Evolutionary conservation across 2,113 vertebrate genomes (phyloP).

Genomic region (Pedetes capensis): DNA sequence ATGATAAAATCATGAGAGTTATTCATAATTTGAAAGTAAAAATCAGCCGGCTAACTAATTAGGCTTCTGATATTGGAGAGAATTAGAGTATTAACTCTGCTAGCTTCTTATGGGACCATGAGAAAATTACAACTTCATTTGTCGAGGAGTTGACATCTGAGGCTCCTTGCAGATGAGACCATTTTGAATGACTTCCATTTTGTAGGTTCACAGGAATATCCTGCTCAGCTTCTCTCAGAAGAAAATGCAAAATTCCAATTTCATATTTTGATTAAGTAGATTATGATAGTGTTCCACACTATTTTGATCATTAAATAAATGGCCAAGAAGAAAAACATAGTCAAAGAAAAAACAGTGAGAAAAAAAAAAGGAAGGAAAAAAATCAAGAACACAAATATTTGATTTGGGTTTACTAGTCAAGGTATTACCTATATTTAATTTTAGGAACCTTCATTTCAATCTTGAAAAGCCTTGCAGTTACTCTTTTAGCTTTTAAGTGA

Average conservation of each 20-base stretch:
- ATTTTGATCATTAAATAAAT: constrained; percentile 10
- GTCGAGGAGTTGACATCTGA: not conserved
- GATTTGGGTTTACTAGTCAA: constrained; percentile 16
- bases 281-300: not conserved
- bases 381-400: not conserved
- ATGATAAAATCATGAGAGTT: not conserved
- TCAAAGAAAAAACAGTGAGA: not conserved
- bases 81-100: not conserved
- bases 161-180: not conserved
- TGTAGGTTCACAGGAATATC: not conserved
- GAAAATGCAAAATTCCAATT: not conserved
- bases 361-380: not conserved
- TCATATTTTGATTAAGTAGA: not conserved
- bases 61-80: not conserved
- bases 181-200: not conserved
- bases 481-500: not conserved
- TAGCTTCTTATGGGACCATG: not conserved
- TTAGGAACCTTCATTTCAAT: not conserved
- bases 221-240: not conserved
- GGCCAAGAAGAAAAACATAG: not conserved
- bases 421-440: not conserved
- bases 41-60: not conserved
- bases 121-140: not conserved
- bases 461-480: not conserved
- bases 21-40: not conserved